These are phyloP conservation scores for Halichoeres trimaculatus DNA, from an alignment of 2,113 vertebrate genomes.

Conservation along the genomic window DNA sequence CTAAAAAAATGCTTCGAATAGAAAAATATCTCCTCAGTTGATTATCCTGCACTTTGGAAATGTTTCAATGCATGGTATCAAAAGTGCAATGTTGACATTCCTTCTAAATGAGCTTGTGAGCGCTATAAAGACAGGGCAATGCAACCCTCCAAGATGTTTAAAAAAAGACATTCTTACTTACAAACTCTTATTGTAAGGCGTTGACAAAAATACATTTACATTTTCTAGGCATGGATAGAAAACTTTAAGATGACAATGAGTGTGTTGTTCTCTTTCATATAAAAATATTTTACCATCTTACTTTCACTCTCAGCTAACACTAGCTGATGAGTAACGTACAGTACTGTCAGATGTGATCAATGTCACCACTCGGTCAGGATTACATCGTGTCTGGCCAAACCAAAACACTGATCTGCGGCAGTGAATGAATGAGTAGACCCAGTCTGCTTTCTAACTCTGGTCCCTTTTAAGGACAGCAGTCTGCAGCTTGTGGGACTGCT, in stretches of 20 bases:
- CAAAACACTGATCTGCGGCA: slow-evolving; percentile 44
- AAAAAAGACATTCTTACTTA: slow-evolving; percentile 68
- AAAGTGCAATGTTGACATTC: slow-evolving; percentile 71
- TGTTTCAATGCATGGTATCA: slow-evolving; percentile 66
- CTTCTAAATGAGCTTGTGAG: slow-evolving; percentile 61
- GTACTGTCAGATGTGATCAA: slow-evolving; percentile 53
- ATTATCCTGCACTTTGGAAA: slow-evolving; percentile 76
- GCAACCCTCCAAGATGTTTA: slow-evolving; percentile 46
- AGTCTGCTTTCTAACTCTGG: slow-evolving; percentile 32
- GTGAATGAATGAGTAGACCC: slow-evolving; percentile 45
- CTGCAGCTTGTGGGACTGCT: slow-evolving; percentile 37
- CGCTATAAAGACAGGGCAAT: slow-evolving; percentile 51
- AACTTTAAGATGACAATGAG: slow-evolving; percentile 61
- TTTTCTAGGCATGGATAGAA: slow-evolving; percentile 52
- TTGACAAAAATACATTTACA: slow-evolving; percentile 65
- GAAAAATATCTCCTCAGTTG: slow-evolving; percentile 79
- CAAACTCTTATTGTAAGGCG: slow-evolving; percentile 78
- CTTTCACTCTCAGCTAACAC: slow-evolving; percentile 52
- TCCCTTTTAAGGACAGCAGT: slow-evolving; percentile 49
- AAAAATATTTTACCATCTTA: slow-evolving; percentile 75
- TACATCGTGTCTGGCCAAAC: slow-evolving; percentile 8
- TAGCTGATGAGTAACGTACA: slow-evolving; percentile 67
- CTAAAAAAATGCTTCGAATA: slow-evolving; percentile 65
- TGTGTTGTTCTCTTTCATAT: slow-evolving; percentile 50
- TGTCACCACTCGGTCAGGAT: slow-evolving; percentile 34